Conservation (phyloP, 2,797 vertebrate species). For the Tarsius wallacei region DNA sequence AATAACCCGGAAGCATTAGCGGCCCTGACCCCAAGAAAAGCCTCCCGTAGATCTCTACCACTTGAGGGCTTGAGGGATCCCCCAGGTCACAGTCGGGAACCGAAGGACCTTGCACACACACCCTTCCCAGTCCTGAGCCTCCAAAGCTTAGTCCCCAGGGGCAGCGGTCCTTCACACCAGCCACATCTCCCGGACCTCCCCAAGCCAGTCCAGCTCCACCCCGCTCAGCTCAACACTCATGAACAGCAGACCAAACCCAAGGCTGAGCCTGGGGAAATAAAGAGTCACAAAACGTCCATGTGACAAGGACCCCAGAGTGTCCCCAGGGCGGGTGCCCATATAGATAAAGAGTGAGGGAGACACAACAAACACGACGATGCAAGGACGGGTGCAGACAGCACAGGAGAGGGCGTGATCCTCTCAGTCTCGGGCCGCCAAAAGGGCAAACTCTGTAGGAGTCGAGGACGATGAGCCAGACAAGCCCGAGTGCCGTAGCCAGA, state of each 20-base stretch:
- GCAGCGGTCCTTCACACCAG: too few relatives aligned
- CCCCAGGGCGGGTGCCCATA: neutral
- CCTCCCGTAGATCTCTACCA: neutral
- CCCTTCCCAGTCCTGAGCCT: too few relatives aligned
- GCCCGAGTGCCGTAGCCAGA: neutral
- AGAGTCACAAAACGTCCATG: neutral
- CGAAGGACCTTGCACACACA: neutral
- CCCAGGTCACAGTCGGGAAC: neutral
- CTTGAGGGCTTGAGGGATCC: neutral
- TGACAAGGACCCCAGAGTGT: neutral
- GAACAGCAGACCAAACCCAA: neutral
- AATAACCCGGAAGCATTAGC: conserved; percentile 32
- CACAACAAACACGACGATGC: accelerated
- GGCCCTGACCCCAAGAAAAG: neutral
- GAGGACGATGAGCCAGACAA: neutral
- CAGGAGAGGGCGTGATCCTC: neutral
- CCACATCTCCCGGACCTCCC: neutral
- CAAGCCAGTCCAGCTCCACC: neutral
- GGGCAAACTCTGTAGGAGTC: accelerated
- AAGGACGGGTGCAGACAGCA: neutral
- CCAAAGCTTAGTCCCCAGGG: neutral
- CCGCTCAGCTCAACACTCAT: neutral
- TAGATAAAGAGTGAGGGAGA: neutral
- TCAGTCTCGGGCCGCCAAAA: neutral
- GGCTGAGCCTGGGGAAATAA: neutral